Evolutionary conservation across 2,797 vertebrate genomes (phyloP), one percentile per base, ranked within the genome.

Genomic region (Phoeniculus purpureus): DNA sequence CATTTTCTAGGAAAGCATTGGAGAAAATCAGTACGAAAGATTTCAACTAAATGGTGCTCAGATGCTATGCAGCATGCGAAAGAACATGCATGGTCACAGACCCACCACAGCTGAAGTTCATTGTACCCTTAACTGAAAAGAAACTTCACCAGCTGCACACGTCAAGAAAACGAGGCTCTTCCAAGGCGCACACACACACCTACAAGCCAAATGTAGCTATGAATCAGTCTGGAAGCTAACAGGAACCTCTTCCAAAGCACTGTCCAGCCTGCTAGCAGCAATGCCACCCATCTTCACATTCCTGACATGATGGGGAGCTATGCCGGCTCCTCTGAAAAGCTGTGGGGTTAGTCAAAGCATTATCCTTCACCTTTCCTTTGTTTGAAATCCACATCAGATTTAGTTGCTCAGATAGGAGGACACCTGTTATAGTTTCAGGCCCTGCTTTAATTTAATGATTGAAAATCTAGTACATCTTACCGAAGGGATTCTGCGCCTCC

Each of bases 391-490:
- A 9, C 12, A 25, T 40, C 79, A 85, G 62, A 65, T 61, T 75
- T 76, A 32, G 59, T n/a, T 34, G 81, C 66, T 95, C 88, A 94
- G 85, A 91, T 65, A 51, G 56, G 59, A 87, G 78, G 85, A 84
- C 89, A 94, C 70, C 70, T 90, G 70, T 45, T 85, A 77, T 37
- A 29, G 54, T 87, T 89, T 81, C 61, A 88, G 65, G 51, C 47
- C 83, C 70, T 64, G 22, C 47, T 81, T 90, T 74, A 92, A 81
- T 87, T 60, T 81, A 89, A 67, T 68, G 84, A 82, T 90, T 85
- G 89, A 92, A 77, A 48, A 95, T 34, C 73, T 45, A 93, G 76
- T 76, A 90, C 27, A 72, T 62, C 92, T 89, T 92, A 90, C 23
- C 77, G 74, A 17, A 89, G 62, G 47, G 86, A 20, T 92, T 62